phyloP scores from a whole-genome alignment of 2,797 vertebrate species.

The Schizopygopsis malacanthus region DNA sequence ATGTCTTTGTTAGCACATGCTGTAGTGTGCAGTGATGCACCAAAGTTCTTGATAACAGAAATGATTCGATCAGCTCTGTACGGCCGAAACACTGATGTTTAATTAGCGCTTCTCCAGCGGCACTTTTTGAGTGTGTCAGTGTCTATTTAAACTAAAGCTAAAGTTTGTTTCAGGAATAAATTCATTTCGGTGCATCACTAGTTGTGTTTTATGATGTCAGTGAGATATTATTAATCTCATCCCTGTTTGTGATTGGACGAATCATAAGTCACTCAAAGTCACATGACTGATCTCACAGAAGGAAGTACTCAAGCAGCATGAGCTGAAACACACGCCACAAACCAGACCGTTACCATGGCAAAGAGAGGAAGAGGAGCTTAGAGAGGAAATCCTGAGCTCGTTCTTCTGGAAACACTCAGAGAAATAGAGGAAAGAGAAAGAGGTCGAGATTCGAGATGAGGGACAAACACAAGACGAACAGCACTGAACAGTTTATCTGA shows the following conservation, averaged over 20 bases:
- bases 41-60: background rate
- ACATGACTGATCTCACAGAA: background rate
- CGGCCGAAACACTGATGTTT: background rate
- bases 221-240: background rate
- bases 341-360: slow-evolving; percentile 79
- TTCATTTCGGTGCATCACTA: background rate
- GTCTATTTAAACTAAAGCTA: background rate
- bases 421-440: slow-evolving; percentile 51
- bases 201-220: background rate
- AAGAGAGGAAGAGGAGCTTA: slow-evolving; percentile 83
- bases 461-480: slow-evolving; percentile 44
- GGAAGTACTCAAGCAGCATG: background rate
- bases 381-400: slow-evolving; percentile 83
- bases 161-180: background rate
- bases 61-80: background rate
- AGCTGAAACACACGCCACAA: slow-evolving; percentile 51
- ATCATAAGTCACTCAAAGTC: background rate
- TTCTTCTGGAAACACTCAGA: slow-evolving; percentile 81
- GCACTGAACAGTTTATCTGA: background rate
- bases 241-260: background rate
- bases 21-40: background rate
- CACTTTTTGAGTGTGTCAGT: background rate
- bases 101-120: background rate
- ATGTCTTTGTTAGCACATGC: background rate
- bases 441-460: slow-evolving; percentile 29